Evolutionary conservation across 2,113 vertebrate genomes (phyloP).

Genomic region (Muscicapa adusta): DNA sequence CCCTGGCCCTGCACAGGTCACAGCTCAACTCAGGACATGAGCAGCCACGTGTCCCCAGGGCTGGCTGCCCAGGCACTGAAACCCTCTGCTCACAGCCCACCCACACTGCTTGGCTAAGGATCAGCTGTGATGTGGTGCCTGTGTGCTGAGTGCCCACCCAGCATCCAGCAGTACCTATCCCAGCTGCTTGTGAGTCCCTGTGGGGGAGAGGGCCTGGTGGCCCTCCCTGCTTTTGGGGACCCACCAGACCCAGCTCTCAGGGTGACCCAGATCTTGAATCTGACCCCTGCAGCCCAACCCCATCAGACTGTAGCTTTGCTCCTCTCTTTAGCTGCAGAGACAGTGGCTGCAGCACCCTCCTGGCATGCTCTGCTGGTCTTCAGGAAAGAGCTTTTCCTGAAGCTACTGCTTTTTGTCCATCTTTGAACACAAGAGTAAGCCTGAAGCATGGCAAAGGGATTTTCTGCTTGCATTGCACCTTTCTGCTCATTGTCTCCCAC

Average conservation of each 20-base stretch:
- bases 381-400: background rate
- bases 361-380: background rate
- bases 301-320: background rate
- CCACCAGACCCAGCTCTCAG: background rate
- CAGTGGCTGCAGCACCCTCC: background rate
- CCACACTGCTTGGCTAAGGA: background rate
- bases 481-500: background rate
- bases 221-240: background rate
- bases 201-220: rapidly evolving
- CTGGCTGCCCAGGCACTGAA: background rate
- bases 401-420: background rate
- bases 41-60: rapidly evolving
- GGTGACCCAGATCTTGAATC: background rate
- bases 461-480: background rate
- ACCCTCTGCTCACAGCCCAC: background rate
- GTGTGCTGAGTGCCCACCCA: background rate
- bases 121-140: background rate
- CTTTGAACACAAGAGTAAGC: background rate
- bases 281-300: background rate
- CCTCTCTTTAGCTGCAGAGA: background rate
- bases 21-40: rapidly evolving
- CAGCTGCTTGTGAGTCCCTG: background rate
- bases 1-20: too few relatives aligned
- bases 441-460: background rate
- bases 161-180: rapidly evolving